A percentile compares a stretch with the other conserved stretches of the same genome.
These are phyloP conservation scores for Trigoniulus corallinus DNA, from an alignment of 1,140 invertebrate species.

Conservation along the genomic window DNA sequence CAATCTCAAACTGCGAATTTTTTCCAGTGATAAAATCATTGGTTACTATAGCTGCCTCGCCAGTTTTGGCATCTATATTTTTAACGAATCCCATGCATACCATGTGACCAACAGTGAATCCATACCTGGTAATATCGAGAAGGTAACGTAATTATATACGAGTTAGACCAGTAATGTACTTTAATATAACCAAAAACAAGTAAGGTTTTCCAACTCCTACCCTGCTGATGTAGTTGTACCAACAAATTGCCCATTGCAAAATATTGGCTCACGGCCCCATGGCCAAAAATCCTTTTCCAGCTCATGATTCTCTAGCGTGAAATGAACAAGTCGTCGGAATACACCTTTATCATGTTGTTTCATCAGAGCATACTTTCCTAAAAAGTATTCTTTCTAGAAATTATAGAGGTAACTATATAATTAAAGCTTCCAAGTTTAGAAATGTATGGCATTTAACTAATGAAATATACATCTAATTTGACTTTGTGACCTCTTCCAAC, in stretches of 20 bases:
- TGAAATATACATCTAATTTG: constrained; percentile 29
- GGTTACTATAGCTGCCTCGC: constrained; percentile 31
- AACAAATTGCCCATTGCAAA: constrained; percentile 19
- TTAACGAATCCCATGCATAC: constrained; percentile 47
- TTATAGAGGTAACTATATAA: constrained; percentile 13
- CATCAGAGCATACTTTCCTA: constrained; percentile 32
- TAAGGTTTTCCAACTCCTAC: constrained; percentile 21
- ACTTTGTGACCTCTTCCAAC: constrained; percentile 37
- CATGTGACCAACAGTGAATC: constrained; percentile 41
- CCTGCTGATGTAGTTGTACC: constrained; percentile 34
- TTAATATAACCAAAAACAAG: background rate
- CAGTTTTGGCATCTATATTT: constrained; percentile 25
- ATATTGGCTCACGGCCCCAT: constrained; percentile 38
- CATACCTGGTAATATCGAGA: constrained; percentile 33
- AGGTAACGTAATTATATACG: background rate
- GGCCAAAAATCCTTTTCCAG: constrained; percentile 36
- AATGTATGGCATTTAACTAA: no score
- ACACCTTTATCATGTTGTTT: constrained; percentile 33
- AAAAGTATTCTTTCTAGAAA: constrained; percentile 23
- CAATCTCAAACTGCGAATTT: constrained; percentile 43
- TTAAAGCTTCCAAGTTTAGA: background rate
- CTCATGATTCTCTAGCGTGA: constrained; percentile 35
- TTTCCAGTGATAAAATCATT: constrained; percentile 42
- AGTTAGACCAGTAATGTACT: no score
- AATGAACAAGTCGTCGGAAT: constrained; percentile 30